Evolutionary conservation across 2,113 vertebrate genomes (phyloP), one percentile per base, ranked within the genome.

Genomic region (Toxotes chatareus): DNA sequence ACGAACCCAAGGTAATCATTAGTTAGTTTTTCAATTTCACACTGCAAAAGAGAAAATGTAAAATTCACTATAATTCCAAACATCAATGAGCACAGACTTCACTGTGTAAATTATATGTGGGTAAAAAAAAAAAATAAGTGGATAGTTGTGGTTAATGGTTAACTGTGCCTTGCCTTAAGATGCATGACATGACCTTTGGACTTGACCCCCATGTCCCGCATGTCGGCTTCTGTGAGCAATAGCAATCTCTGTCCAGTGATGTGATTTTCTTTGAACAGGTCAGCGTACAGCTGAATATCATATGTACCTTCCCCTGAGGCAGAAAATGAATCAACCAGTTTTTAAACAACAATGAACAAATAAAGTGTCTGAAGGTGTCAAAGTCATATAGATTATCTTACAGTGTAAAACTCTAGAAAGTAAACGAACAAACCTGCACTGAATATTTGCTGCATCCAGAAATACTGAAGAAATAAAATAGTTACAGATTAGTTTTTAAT

Each of bases 161-260:
- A 71, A 68, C 65, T 12, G 13, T n/a, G 78, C 44, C 88, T 75
- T 96, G 96, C 98, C 97, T 99, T 99, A 16, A 99, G 95, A 91
- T 99, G 97, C 88, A 99, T 99, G 87, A 97, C 96, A 74, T 99
- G 98, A 42, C 98, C 98, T 93, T 97, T 99, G 85, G 97, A 99
- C 89, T 95, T 93, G 82, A 99, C 97, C 49, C 98, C 98, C 96
- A 99, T 97, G 86, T 99, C 98, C 80, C 96, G 96, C 93, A 99
- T 95, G 93, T 99, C 98, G 2, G 93, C 93, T 49, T 99, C 98
- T 34, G 96, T 95, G 46, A 99, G 94, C 86, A 99, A 93, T 2
- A 99, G 96, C 78, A 99, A 79, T 63, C 95, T 95, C 93, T 96
- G 96, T 53, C 98, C 98, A 0, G 98, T 99, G 87, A 99, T 99